Conservation (phyloP, 2,888 invertebrate genomes). For the Keiferia lycopersicella region DNA sequence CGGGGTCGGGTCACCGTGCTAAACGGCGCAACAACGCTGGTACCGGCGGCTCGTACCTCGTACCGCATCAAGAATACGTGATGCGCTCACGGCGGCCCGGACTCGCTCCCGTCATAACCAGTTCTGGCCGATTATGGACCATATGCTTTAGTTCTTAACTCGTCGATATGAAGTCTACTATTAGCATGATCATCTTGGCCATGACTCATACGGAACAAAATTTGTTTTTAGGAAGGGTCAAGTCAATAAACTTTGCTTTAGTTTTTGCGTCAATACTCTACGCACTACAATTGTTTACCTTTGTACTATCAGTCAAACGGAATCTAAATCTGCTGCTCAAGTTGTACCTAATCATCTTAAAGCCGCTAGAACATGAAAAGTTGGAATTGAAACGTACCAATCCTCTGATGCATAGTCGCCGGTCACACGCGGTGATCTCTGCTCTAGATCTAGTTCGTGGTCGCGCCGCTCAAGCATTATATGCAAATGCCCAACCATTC, state of each 20-base stretch:
- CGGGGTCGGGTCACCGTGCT: slow-evolving; percentile 67
- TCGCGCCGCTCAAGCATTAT: slow-evolving; percentile 67
- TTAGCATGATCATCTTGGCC: slow-evolving; percentile 44
- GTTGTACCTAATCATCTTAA: slow-evolving; percentile 3
- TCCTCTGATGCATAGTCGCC: slow-evolving; percentile 50
- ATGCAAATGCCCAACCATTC: slow-evolving; percentile 66
- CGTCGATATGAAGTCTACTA: slow-evolving; percentile 44
- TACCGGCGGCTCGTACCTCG: slow-evolving; percentile 39
- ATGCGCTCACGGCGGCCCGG: slow-evolving; percentile 39
- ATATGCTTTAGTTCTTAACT: slow-evolving; percentile 40
- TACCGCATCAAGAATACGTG: slow-evolving; percentile 47
- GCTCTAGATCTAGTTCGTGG: slow-evolving; percentile 72
- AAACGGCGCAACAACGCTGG: slow-evolving; percentile 66
- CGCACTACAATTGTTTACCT: slow-evolving; percentile 17
- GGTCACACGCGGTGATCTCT: slow-evolving; percentile 60
- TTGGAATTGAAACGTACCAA: slow-evolving; percentile 55
- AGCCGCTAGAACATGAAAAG: slow-evolving; percentile 31
- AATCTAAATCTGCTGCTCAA: not conserved
- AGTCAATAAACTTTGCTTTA: slow-evolving; percentile 54
- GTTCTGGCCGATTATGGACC: slow-evolving; percentile 44
- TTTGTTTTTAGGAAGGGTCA: slow-evolving; percentile 53
- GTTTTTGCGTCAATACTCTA: slow-evolving; percentile 37
- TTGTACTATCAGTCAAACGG: not conserved
- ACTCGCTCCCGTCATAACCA: slow-evolving; percentile 42
- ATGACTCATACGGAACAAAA: slow-evolving; percentile 55